A percentile compares a stretch with the other conserved stretches of the same genome.
These are phyloP conservation scores for Pyrgilauda ruficollis DNA, from an alignment of 2,113 vertebrate genomes.

Conservation along the genomic window DNA sequence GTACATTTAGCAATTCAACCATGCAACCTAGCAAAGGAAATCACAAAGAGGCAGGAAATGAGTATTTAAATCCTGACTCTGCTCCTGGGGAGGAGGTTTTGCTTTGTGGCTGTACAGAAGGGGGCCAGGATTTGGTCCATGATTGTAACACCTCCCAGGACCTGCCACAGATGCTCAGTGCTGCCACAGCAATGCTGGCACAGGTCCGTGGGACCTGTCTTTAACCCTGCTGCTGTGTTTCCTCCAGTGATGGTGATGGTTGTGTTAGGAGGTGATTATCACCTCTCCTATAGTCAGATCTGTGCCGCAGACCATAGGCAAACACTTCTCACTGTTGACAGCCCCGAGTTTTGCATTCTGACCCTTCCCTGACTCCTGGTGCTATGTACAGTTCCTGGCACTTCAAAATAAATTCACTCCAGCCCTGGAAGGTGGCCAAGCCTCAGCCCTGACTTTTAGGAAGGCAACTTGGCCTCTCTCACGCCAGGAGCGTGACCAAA, in stretches of 20 bases:
- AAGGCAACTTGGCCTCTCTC: neutral
- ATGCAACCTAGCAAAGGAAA: neutral
- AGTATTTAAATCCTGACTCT: neutral
- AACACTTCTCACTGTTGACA: neutral
- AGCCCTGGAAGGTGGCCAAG: neutral
- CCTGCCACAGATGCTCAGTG: neutral
- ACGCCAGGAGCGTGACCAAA: neutral
- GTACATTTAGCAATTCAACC: neutral
- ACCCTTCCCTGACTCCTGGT: neutral
- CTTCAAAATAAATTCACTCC: constrained; percentile 7
- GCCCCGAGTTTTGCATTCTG: neutral
- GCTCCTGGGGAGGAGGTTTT: neutral
- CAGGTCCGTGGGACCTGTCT: neutral
- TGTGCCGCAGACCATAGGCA: fast-evolving
- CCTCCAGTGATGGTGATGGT: fast-evolving
- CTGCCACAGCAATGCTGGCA: neutral
- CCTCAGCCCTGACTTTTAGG: neutral
- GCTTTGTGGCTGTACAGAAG: neutral
- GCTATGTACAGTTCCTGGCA: neutral
- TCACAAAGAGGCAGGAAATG: constrained; percentile 38
- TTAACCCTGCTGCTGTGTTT: neutral
- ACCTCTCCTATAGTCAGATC: neutral
- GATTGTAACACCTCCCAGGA: neutral
- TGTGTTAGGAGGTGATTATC: neutral
- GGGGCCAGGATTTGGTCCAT: neutral